These are phyloP conservation scores for rat (Rattus norvegicus) DNA, from an alignment of 2,113 vertebrate species.

Conservation along the genomic window DNA sequence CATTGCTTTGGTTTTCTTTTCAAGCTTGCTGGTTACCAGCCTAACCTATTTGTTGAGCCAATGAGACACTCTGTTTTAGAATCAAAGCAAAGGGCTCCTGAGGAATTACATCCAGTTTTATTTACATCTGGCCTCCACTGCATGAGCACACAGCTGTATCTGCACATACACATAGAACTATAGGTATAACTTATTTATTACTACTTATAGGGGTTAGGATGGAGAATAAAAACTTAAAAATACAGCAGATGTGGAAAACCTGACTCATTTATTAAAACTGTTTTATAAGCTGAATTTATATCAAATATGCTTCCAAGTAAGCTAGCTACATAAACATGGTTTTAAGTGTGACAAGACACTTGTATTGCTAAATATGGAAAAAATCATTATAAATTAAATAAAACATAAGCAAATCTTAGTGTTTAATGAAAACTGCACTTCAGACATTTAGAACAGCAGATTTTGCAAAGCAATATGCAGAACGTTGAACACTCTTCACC, in stretches of 20 bases:
- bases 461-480: not conserved
- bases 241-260: not conserved
- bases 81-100: not conserved
- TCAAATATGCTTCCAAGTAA: conserved; percentile 21
- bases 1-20: not conserved
- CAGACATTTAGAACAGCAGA: conserved; percentile 19
- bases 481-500: conserved; percentile 37
- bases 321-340: not conserved
- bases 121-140: not conserved
- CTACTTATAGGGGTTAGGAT: not conserved
- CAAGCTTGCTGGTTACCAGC: not conserved
- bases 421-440: not conserved
- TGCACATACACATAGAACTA: not conserved
- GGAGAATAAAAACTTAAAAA: not conserved
- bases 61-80: not conserved
- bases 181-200: not conserved
- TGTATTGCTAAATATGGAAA: not conserved
- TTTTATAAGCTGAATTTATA: conserved; percentile 23
- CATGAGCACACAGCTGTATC: not conserved
- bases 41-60: not conserved
- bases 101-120: not conserved
- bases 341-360: conserved; percentile 30
- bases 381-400: not conserved
- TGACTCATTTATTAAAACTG: conserved; percentile 29
- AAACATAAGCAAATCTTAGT: not conserved